Conservation (phyloP, 2,797 vertebrate species). For the Rhinatrema bivittatum region DNA sequence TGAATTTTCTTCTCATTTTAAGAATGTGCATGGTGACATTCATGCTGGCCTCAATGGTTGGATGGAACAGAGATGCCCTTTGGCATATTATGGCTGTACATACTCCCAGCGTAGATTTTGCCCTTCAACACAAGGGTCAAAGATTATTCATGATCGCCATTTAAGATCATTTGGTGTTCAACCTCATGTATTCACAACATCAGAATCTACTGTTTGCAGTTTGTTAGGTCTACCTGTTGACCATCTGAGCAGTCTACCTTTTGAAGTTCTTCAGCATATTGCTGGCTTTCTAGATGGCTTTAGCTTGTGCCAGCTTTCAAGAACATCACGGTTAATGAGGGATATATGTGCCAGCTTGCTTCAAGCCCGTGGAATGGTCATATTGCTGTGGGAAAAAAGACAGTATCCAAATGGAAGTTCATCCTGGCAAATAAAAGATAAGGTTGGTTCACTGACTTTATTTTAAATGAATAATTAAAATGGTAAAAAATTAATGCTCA, state of each 20-base stretch:
- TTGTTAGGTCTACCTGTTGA: constrained; percentile 60
- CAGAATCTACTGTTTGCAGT: constrained; percentile 51
- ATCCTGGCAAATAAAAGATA: constrained; percentile 94
- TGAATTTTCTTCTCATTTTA: constrained; percentile 97
- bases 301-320: constrained; percentile 90
- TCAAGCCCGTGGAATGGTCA: constrained; percentile 93
- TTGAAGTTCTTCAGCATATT: constrained; percentile 88
- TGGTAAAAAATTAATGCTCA: no score
- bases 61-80: constrained; percentile 97
- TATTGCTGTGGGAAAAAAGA: constrained; percentile 89
- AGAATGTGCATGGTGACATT: constrained; percentile 98
- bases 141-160: constrained; percentile 90
- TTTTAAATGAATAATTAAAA: no score
- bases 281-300: constrained; percentile 92
- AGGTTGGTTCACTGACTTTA: constrained; percentile 56
- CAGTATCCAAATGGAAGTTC: constrained; percentile 68
- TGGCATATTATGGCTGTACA: constrained; percentile 96
- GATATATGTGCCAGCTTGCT: constrained; percentile 91
- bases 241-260: constrained; percentile 84
- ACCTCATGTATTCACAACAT: constrained; percentile 64
- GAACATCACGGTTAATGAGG: constrained; percentile 88
- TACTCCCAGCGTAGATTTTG: constrained; percentile 96
- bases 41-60: constrained; percentile 97
- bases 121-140: constrained; percentile 87
- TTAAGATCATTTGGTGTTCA: constrained; percentile 91